These are phyloP conservation scores for Octodonta nipae DNA, from an alignment of 2,888 invertebrate genomes.

Conservation along the genomic window DNA sequence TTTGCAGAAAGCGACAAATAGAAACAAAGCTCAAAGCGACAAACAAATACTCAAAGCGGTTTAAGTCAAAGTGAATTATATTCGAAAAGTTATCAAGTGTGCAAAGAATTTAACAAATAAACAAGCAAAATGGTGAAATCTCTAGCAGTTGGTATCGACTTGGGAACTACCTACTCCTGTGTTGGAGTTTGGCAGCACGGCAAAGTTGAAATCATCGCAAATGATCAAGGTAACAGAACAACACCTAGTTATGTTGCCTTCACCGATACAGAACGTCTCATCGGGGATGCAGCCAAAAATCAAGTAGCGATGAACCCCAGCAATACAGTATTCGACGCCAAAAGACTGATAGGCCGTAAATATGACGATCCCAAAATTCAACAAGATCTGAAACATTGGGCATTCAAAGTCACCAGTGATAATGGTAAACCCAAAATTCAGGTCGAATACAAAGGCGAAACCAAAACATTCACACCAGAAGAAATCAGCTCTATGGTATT, in stretches of 20 bases:
- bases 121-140: slow-evolving; percentile 23
- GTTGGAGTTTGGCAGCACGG: slow-evolving; percentile 74
- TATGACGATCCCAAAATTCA: slow-evolving; percentile 64
- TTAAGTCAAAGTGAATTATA: slow-evolving; percentile 1
- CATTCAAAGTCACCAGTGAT: slow-evolving; percentile 58
- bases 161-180: slow-evolving; percentile 79
- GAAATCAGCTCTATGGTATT: slow-evolving; percentile 57
- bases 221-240: slow-evolving; percentile 72
- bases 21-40: background rate
- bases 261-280: slow-evolving; percentile 52
- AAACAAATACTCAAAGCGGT: slow-evolving; percentile 2
- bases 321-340: slow-evolving; percentile 58
- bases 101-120: background rate
- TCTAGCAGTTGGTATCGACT: slow-evolving; percentile 62
- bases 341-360: slow-evolving; percentile 68
- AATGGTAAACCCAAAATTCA: slow-evolving; percentile 53
- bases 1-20: background rate
- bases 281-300: slow-evolving; percentile 59
- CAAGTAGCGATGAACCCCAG: slow-evolving; percentile 58
- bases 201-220: slow-evolving; percentile 75
- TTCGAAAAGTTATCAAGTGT: background rate
- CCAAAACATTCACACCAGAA: slow-evolving; percentile 52
- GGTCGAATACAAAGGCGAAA: slow-evolving; percentile 52
- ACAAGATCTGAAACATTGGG: slow-evolving; percentile 72
- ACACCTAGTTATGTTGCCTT: slow-evolving; percentile 70